These are phyloP conservation scores for Coenobita brevimanus DNA, from an alignment of 1,140 invertebrate species.

Conservation along the genomic window DNA sequence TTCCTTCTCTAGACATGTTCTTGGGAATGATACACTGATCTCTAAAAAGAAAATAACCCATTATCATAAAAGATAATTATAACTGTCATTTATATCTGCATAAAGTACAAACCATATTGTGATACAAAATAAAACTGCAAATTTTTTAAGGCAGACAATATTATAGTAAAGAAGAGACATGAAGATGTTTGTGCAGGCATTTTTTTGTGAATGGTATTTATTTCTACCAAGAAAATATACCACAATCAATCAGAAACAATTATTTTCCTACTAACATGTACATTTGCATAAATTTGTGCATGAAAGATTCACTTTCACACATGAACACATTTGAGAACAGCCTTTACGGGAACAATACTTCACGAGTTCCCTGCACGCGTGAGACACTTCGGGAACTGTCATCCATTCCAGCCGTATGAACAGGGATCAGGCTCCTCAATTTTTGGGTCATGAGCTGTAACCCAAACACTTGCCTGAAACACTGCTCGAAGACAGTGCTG, in stretches of 20 bases:
- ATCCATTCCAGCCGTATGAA: conserved; percentile 26
- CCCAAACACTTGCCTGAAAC: conserved; percentile 23
- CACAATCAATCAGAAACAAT: neutral
- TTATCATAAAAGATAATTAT: too few species aligned
- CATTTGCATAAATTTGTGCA: conserved; percentile 10
- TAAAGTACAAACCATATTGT: too few species aligned
- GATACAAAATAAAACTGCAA: too few species aligned
- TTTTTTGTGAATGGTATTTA: too few species aligned
- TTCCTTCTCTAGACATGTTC: too few species aligned
- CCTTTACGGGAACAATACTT: neutral
- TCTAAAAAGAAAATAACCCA: too few species aligned
- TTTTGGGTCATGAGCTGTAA: conserved; percentile 16
- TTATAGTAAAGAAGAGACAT: too few species aligned
- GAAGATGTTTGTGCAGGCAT: too few species aligned
- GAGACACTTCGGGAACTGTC: conserved; percentile 10
- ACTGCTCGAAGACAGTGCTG: conserved; percentile 16
- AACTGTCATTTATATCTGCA: too few species aligned
- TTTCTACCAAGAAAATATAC: too few species aligned
- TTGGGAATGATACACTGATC: too few species aligned
- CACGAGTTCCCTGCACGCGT: neutral
- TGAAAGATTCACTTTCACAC: conserved; percentile 15
- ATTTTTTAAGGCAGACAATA: too few species aligned
- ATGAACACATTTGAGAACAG: conserved; percentile 18
- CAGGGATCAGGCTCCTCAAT: conserved; percentile 23
- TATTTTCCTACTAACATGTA: neutral